Percentiles rank a stretch among this genome's conserved stretches.
Conservation (phyloP, 2,888 invertebrate species). For the Hypsopygia costalis region DNA sequence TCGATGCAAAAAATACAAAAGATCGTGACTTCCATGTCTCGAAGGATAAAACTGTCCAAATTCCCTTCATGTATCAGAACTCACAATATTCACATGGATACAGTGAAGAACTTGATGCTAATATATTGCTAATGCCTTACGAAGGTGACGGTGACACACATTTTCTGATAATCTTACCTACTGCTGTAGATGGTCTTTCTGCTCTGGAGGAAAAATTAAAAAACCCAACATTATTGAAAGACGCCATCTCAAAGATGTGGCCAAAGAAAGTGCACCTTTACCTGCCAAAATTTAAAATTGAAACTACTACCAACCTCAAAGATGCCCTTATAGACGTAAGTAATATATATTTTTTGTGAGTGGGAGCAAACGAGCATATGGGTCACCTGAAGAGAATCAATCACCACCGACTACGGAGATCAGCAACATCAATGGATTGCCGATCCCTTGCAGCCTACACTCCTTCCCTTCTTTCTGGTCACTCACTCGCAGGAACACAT, state of each 20-base stretch:
- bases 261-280: slow-evolving; percentile 79
- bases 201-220: slow-evolving; percentile 82
- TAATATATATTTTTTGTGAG: no score
- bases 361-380: no score
- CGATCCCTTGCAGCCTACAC: no score
- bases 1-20: slow-evolving; percentile 75
- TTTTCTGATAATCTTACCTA: slow-evolving; percentile 87
- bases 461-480: no score
- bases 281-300: slow-evolving; percentile 90
- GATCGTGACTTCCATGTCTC: slow-evolving; percentile 83
- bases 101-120: slow-evolving; percentile 46
- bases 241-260: slow-evolving; percentile 59
- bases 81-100: slow-evolving; percentile 61
- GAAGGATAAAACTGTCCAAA: slow-evolving; percentile 73
- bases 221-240: slow-evolving; percentile 48
- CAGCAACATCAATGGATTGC: no score
- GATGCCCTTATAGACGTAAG: slow-evolving; percentile 81
- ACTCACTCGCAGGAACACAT: no score
- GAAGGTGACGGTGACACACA: slow-evolving; percentile 82
- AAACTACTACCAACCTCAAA: slow-evolving; percentile 84
- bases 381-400: no score
- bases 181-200: slow-evolving; percentile 82
- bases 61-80: slow-evolving; percentile 84
- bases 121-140: slow-evolving; percentile 85
- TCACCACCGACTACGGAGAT: no score